Evolutionary conservation across 2,113 vertebrate genomes (phyloP).

Genomic region (Serinus canaria): DNA sequence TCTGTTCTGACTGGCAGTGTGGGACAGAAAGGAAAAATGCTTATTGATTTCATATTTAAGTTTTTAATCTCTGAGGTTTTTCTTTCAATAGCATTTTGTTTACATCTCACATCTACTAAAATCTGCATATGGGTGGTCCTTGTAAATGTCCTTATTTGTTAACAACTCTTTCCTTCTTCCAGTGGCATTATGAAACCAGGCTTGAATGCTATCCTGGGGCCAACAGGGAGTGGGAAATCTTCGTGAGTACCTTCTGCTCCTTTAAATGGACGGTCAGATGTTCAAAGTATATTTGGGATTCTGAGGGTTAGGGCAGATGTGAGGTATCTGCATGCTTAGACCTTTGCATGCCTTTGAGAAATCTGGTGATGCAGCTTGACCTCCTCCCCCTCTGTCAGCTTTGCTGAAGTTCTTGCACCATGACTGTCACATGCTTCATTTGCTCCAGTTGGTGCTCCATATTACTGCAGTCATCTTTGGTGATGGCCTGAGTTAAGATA

Average conservation of each 20-base stretch:
- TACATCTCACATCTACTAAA: neutral
- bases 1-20: neutral
- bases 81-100: neutral
- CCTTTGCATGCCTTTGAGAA: neutral
- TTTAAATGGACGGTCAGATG: neutral
- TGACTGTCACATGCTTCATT: neutral
- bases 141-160: neutral
- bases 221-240: conserved; percentile 82
- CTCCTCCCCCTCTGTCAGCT: neutral
- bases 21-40: neutral
- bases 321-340: neutral
- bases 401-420: neutral
- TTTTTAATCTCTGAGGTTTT: conserved; percentile 3
- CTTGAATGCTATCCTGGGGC: conserved; percentile 83
- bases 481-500: neutral
- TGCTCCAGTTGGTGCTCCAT: accelerated
- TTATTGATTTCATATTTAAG: neutral
- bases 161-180: conserved; percentile 41
- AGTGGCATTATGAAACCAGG: conserved; percentile 84
- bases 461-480: neutral
- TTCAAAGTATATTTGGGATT: neutral
- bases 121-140: neutral
- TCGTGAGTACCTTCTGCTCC: conserved; percentile 76
- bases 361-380: neutral
- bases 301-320: neutral